Percentiles rank a stretch among this genome's conserved stretches.
phyloP scores from a whole-genome alignment of 2,113 vertebrate species.

The Microtus pennsylvanicus region DNA sequence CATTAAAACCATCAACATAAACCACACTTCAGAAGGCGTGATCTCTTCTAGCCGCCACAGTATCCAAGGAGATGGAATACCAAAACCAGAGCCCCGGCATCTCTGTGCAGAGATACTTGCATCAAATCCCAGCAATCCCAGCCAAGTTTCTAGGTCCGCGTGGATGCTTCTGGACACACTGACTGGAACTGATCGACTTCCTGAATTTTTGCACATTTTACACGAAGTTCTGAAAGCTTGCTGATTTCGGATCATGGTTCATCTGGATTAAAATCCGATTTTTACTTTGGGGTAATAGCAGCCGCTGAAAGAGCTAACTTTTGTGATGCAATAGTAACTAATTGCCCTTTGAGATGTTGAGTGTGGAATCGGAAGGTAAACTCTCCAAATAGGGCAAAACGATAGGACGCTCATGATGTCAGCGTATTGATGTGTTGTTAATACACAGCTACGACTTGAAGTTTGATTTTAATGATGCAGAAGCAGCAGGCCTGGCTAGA shows the following conservation, averaged over 20 bases:
- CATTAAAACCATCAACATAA: constrained; percentile 26
- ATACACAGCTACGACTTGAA: constrained; percentile 55
- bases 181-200: background rate
- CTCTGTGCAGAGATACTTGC: background rate
- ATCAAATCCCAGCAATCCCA: background rate
- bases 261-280: constrained; percentile 20
- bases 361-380: constrained; percentile 55
- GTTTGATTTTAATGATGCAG: constrained; percentile 75
- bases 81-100: background rate
- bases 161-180: background rate
- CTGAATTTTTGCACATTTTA: constrained; percentile 15
- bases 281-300: background rate
- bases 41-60: background rate
- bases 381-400: constrained; percentile 46
- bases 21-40: background rate
- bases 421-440: constrained; percentile 44
- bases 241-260: background rate
- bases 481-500: constrained; percentile 47
- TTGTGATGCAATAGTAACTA: constrained; percentile 34
- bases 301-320: constrained; percentile 36
- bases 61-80: background rate
- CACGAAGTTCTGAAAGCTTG: background rate
- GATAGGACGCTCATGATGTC: constrained; percentile 63
- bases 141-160: rapidly evolving
- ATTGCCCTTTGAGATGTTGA: constrained; percentile 27